These are phyloP conservation scores for Ovis aries DNA, from an alignment of 2,113 vertebrate species.

Conservation along the genomic window DNA sequence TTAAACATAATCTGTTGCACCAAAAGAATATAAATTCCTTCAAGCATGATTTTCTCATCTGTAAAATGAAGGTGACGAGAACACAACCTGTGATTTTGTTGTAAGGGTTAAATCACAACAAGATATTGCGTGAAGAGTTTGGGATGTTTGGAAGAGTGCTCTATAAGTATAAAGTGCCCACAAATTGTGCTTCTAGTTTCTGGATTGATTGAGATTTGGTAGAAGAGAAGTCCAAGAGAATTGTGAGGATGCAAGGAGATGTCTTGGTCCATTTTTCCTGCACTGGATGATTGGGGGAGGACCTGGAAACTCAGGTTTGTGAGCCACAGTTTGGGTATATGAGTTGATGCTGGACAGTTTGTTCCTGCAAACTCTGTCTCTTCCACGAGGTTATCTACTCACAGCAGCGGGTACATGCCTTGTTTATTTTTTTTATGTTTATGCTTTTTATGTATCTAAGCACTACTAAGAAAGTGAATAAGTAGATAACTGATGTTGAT, in stretches of 20 bases:
- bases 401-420: neutral
- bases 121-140: neutral
- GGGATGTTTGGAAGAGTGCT: neutral
- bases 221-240: neutral
- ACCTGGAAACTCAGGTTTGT: neutral
- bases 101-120: neutral
- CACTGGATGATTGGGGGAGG: neutral
- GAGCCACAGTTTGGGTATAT: neutral
- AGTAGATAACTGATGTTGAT: neutral
- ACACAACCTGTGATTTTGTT: neutral
- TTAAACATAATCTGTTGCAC: neutral
- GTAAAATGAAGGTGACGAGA: neutral
- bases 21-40: neutral
- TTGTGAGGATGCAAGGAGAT: neutral
- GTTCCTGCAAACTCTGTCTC: neutral
- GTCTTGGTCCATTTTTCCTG: neutral
- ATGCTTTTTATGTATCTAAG: neutral
- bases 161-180: neutral
- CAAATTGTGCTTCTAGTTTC: neutral
- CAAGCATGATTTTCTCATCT: neutral
- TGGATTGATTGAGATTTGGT: neutral
- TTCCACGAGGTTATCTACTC: neutral
- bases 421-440: neutral
- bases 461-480: neutral
- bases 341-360: neutral